Evolutionary conservation across 2,113 vertebrate species (phyloP).

Genomic region (Leptosomus discolor): DNA sequence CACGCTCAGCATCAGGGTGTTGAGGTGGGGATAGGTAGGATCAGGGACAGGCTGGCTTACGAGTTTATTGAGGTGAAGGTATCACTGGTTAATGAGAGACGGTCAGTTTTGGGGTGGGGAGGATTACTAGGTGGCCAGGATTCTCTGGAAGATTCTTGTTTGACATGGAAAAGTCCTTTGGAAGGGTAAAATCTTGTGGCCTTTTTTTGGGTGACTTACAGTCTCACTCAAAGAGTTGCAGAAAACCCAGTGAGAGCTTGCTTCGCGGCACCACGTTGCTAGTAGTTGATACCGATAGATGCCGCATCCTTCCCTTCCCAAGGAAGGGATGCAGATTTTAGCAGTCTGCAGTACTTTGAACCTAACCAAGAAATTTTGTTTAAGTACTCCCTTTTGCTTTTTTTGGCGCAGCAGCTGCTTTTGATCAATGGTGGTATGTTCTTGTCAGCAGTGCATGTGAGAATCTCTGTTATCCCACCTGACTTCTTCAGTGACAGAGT

Average conservation of each 20-base stretch:
- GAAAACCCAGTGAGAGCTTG: background rate
- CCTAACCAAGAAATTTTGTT: background rate
- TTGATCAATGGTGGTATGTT: background rate
- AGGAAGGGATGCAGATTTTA: background rate
- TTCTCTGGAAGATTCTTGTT: background rate
- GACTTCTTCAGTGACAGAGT: background rate
- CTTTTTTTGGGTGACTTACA: background rate
- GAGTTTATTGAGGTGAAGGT: background rate
- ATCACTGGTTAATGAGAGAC: background rate
- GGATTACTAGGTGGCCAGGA: rapidly evolving
- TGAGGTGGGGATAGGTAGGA: background rate
- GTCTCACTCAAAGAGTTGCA: background rate
- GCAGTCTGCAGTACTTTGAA: background rate
- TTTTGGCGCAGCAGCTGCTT: background rate
- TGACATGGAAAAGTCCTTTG: background rate
- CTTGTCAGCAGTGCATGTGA: background rate
- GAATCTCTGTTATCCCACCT: background rate
- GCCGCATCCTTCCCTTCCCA: background rate
- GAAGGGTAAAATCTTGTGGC: background rate
- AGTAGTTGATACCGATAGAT: background rate
- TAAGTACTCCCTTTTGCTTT: background rate
- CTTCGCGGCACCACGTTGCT: background rate
- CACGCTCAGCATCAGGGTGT: background rate
- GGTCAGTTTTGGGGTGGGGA: background rate
- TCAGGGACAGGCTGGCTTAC: background rate